Conservation (phyloP, 37 sponge, comb jelly and placozoan genomes). For the Halisarca cf. caerulea region DNA sequence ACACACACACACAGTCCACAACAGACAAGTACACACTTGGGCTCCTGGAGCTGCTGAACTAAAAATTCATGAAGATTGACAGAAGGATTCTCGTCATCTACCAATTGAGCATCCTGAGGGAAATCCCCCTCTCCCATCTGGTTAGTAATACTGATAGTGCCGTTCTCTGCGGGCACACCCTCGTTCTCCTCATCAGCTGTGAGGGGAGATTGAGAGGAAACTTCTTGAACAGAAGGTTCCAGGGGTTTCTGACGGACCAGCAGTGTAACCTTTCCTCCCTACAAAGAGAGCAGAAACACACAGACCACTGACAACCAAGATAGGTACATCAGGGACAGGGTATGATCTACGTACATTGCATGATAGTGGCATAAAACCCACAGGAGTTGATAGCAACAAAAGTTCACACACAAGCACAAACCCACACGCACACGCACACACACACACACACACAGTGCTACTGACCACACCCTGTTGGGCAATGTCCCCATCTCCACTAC, state of each 20-base stretch:
- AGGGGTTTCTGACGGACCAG: background rate
- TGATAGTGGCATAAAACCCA: no score
- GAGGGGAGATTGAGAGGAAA: background rate
- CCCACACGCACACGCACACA: background rate
- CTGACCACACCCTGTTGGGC: background rate
- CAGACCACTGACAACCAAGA: background rate
- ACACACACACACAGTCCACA: no score
- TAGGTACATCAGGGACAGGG: no score
- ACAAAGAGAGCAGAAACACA: background rate
- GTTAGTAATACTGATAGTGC: background rate
- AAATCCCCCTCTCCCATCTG: background rate
- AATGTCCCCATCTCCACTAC: no score
- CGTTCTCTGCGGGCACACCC: background rate
- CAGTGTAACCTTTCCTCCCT: background rate
- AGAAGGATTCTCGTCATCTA: constrained; percentile 78
- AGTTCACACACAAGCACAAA: background rate
- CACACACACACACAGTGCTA: background rate
- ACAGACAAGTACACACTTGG: constrained; percentile 22
- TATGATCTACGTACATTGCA: no score
- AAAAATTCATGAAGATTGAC: constrained; percentile 86
- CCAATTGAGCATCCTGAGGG: background rate
- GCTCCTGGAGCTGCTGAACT: constrained; percentile 65
- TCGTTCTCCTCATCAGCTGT: background rate
- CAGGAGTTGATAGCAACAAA: no score
- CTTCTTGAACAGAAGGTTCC: background rate